A percentile compares a stretch with the other conserved stretches of the same genome.
Conservation (phyloP, 2,113 vertebrate species). For the Tetrao urogallus region DNA sequence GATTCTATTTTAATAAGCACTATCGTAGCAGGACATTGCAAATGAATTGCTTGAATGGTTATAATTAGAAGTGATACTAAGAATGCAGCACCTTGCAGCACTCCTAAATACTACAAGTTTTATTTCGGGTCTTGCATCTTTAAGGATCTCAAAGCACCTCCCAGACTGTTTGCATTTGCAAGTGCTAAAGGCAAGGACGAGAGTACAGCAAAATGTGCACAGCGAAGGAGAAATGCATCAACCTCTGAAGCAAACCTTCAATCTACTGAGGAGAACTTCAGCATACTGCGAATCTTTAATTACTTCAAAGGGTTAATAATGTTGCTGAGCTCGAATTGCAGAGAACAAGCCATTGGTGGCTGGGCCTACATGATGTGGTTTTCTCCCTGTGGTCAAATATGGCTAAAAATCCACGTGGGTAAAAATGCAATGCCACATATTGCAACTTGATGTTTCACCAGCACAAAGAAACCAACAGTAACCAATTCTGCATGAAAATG, state of each 20-base stretch:
- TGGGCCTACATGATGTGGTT: not conserved
- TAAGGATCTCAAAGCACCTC: conserved; percentile 34
- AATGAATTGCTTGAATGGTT: not conserved
- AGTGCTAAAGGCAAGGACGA: conserved; percentile 3
- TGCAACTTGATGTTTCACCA: not conserved
- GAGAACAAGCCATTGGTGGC: not conserved
- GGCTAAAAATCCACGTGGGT: not conserved
- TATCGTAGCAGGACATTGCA: not conserved
- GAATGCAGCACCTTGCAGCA: not conserved
- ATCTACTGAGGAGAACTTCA: not conserved
- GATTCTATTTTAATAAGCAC: conserved; percentile 29
- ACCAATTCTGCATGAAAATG: not conserved
- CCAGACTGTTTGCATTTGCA: not conserved
- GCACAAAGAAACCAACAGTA: not conserved
- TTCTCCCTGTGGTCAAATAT: not conserved
- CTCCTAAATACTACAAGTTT: not conserved
- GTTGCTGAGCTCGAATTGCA: not conserved
- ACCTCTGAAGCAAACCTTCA: not conserved
- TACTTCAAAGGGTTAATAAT: not conserved
- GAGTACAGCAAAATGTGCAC: not conserved
- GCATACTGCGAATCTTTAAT: not conserved
- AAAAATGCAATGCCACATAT: not conserved
- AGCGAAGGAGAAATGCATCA: not conserved
- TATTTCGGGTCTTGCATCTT: conserved; percentile 32
- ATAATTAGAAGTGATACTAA: conserved; percentile 16